Percentiles rank a stretch among this genome's conserved stretches.
Conservation (phyloP, 2,888 invertebrate species). For the Stenolophus ochropezus region DNA sequence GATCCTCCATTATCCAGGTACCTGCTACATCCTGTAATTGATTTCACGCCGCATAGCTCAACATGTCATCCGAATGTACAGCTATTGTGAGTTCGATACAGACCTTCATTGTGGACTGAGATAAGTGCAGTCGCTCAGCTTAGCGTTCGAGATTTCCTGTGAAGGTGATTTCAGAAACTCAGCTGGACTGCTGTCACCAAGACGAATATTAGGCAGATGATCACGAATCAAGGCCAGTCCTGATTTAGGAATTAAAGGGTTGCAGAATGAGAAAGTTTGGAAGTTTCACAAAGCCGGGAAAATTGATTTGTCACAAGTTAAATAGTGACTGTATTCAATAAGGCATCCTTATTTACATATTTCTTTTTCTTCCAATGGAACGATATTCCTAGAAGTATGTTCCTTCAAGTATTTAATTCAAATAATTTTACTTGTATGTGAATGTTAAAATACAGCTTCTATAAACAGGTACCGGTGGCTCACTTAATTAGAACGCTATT, state of each 20-base stretch:
- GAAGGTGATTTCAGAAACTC: not conserved
- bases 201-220: not conserved
- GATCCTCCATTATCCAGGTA: not conserved
- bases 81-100: conserved; percentile 18
- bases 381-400: no score
- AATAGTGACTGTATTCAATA: no score
- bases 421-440: no score
- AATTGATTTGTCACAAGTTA: not conserved
- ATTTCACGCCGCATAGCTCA: conserved; percentile 16
- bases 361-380: no score
- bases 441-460: no score
- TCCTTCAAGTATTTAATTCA: no score
- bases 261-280: not conserved
- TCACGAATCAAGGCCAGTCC: not conserved
- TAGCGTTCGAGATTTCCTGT: not conserved
- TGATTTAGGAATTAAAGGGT: not conserved
- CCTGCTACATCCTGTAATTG: conserved; percentile 7
- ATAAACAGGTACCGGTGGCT: no score
- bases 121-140: not conserved
- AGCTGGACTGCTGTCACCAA: not conserved
- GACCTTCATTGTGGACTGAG: not conserved
- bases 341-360: no score
- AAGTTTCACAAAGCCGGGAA: not conserved
- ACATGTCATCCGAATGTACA: conserved; percentile 2
- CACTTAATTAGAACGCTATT: no score